Evolutionary conservation across 2,888 invertebrate species (phyloP).

Genomic region (Plebejus argus): DNA sequence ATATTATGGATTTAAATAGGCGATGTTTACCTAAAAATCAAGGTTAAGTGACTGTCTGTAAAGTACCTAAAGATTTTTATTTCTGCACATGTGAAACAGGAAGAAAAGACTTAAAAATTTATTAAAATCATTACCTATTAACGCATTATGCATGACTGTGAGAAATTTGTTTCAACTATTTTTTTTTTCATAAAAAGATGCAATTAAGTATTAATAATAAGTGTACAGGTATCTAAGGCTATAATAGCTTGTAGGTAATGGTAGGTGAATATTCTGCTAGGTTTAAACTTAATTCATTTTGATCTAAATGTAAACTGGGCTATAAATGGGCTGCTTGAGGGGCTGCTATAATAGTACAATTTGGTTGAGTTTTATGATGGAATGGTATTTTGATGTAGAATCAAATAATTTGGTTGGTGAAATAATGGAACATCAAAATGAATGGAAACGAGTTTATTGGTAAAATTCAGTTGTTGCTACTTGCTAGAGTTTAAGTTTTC

Average conservation of each 20-base stretch:
- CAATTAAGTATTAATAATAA: not conserved
- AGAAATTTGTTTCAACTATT: not conserved
- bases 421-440: too few species aligned
- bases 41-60: not conserved
- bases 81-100: not conserved
- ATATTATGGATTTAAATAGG: not conserved
- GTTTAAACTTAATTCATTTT: not conserved
- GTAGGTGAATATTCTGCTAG: not conserved
- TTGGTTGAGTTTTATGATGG: too few species aligned
- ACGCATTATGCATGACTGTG: too few species aligned
- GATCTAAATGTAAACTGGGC: not conserved
- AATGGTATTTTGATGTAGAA: too few species aligned
- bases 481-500: not conserved
- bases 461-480: not conserved
- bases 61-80: not conserved
- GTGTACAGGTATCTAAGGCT: not conserved
- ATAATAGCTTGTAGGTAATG: not conserved
- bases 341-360: too few species aligned
- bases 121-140: too few species aligned
- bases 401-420: too few species aligned
- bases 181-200: not conserved
- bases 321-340: too few species aligned
- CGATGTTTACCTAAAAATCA: not conserved
- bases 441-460: too few species aligned
- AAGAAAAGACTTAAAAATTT: not conserved